Evolutionary conservation across 2,113 vertebrate species (phyloP).

Genomic region (Lucifuga dentata): DNA sequence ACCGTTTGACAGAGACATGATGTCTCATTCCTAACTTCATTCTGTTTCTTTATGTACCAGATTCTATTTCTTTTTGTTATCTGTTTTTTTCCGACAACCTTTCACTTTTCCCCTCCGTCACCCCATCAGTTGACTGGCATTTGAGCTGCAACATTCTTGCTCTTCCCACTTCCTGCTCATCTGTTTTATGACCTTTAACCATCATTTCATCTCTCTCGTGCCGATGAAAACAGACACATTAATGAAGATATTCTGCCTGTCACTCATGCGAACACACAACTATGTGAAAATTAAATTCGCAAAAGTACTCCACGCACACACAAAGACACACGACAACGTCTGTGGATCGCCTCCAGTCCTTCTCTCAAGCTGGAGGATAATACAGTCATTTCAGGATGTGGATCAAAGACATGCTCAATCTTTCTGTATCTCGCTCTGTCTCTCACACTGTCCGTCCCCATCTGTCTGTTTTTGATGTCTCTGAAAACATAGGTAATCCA

Average conservation of each 20-base stretch:
- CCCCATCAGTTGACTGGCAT: slow-evolving; percentile 16
- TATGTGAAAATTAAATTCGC: not conserved
- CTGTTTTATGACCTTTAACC: slow-evolving; percentile 44
- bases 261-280: slow-evolving; percentile 24
- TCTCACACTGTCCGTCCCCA: slow-evolving; percentile 40
- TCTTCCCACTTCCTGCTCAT: slow-evolving; percentile 25
- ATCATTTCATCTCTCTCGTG: slow-evolving; percentile 36
- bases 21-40: not conserved
- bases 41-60: not conserved
- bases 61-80: not conserved
- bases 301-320: not conserved
- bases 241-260: slow-evolving; percentile 52
- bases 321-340: not conserved
- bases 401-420: slow-evolving; percentile 54
- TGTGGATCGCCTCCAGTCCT: slow-evolving; percentile 5
- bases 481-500: slow-evolving; percentile 50
- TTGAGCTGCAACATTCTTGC: not conserved
- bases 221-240: slow-evolving; percentile 26
- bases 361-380: slow-evolving; percentile 37
- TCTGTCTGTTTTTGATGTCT: slow-evolving; percentile 47
- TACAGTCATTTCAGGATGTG: slow-evolving; percentile 46
- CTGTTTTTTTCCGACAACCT: not conserved
- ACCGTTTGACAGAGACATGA: not conserved
- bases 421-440: slow-evolving; percentile 2
- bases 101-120: not conserved